Conservation (phyloP, 1,140 invertebrate genomes). For the Panulirus ornatus region DNA sequence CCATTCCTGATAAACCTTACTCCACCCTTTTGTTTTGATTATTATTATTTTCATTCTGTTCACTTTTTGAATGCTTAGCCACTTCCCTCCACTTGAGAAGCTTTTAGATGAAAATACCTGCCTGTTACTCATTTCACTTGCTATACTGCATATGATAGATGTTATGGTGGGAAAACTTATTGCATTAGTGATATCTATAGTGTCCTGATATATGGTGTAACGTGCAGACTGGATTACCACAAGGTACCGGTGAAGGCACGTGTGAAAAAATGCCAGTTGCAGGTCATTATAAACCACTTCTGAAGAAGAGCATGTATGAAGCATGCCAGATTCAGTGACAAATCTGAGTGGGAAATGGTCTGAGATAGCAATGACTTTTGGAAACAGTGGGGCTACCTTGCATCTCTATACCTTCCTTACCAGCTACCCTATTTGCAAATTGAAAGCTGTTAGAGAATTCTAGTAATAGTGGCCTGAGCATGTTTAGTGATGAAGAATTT, state of each 20-base stretch:
- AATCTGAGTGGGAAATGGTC: neutral
- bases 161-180: conserved; percentile 76
- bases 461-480: conserved; percentile 54
- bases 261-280: conserved; percentile 2
- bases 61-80: conserved; percentile 33
- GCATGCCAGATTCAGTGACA: conserved; percentile 6
- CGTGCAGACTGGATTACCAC: conserved; percentile 22
- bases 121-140: conserved; percentile 59
- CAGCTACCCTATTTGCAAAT: conserved; percentile 15
- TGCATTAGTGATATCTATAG: conserved; percentile 33
- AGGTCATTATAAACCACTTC: neutral
- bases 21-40: neutral
- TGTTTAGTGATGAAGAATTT: conserved; percentile 56
- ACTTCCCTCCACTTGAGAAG: conserved; percentile 32
- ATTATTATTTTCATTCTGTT: neutral
- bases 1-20: conserved; percentile 1
- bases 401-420: conserved; percentile 5
- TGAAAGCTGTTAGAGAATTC: conserved; percentile 33
- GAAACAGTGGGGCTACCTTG: conserved; percentile 24
- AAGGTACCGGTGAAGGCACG: conserved; percentile 15
- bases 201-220: conserved; percentile 18
- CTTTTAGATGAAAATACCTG: conserved; percentile 64
- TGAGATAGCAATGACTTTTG: conserved; percentile 26
- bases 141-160: conserved; percentile 70
- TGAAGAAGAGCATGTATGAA: conserved; percentile 31